Conservation (phyloP, 2,797 vertebrate species). For the Lepilemur ruficaudatus region DNA sequence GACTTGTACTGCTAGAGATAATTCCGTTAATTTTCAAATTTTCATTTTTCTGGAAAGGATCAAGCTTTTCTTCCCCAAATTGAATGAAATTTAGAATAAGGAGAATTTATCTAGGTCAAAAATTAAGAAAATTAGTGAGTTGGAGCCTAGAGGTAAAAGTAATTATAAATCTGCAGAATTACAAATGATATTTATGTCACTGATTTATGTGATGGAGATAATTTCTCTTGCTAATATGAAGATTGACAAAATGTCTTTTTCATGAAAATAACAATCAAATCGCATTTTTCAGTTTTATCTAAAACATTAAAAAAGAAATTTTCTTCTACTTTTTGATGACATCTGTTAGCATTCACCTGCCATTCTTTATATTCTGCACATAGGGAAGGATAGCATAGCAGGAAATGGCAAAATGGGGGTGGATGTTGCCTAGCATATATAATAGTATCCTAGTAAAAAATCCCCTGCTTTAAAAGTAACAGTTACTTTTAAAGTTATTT, state of each 20-base stretch:
- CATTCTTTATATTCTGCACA: background rate
- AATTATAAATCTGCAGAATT: background rate
- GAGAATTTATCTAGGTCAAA: background rate
- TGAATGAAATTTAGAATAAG: background rate
- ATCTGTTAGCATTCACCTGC: background rate
- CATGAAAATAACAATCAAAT: background rate
- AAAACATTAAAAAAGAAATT: background rate
- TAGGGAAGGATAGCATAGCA: background rate
- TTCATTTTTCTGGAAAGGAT: background rate
- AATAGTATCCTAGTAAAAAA: background rate
- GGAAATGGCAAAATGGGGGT: background rate
- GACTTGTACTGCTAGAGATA: background rate
- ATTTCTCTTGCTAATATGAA: background rate
- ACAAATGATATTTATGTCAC: background rate
- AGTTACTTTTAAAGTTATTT: background rate
- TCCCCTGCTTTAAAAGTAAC: background rate
- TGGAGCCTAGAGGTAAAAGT: background rate
- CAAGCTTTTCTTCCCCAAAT: background rate
- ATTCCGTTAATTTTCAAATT: background rate
- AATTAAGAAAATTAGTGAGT: background rate
- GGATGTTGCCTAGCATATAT: background rate
- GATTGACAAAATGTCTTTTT: background rate
- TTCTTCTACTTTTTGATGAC: background rate
- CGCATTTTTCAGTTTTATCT: background rate
- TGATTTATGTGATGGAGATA: background rate